These are phyloP conservation scores for Schlechtendalia chinensis DNA, from an alignment of 1,140 invertebrate species.

Conservation along the genomic window DNA sequence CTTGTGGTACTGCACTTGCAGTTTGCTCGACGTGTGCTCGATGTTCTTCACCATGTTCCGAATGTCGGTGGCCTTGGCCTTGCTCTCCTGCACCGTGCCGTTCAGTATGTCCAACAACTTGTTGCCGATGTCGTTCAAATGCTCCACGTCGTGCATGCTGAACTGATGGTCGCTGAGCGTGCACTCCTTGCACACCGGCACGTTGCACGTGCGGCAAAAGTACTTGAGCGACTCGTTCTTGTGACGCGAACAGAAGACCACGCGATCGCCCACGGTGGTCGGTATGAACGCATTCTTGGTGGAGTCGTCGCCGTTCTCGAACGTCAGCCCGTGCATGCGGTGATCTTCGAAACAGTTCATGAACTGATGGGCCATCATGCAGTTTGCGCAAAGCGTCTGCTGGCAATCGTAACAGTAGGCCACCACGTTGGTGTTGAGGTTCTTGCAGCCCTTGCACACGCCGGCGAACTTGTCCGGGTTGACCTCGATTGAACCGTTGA, in stretches of 20 bases:
- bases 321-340: slow-evolving; percentile 71
- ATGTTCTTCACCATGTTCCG: slow-evolving; percentile 78
- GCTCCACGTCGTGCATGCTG: slow-evolving; percentile 80
- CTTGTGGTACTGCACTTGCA: slow-evolving; percentile 90
- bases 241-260: slow-evolving; percentile 76
- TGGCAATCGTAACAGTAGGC: slow-evolving; percentile 92
- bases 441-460: slow-evolving; percentile 84
- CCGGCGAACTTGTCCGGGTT: slow-evolving; percentile 55
- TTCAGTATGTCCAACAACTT: slow-evolving; percentile 81
- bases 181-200: slow-evolving; percentile 92
- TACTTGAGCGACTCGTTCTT: slow-evolving; percentile 86
- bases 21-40: slow-evolving; percentile 77
- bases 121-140: slow-evolving; percentile 73
- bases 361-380: slow-evolving; percentile 95
- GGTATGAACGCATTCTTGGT: slow-evolving; percentile 54
- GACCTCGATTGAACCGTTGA: slow-evolving; percentile 55
- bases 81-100: slow-evolving; percentile 78
- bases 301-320: slow-evolving; percentile 50
- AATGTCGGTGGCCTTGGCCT: slow-evolving; percentile 80
- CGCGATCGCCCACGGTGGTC: slow-evolving; percentile 61
- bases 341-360: slow-evolving; percentile 99
- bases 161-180: slow-evolving; percentile 82
- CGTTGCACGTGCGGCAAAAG: slow-evolving; percentile 85
- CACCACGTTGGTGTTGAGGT: slow-evolving; percentile 79
- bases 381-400: slow-evolving; percentile 92